A percentile compares a stretch with the other conserved stretches of the same genome.
phyloP scores from a whole-genome alignment of 1,140 invertebrate genomes.

The Holcopasites calliopsidis region DNA sequence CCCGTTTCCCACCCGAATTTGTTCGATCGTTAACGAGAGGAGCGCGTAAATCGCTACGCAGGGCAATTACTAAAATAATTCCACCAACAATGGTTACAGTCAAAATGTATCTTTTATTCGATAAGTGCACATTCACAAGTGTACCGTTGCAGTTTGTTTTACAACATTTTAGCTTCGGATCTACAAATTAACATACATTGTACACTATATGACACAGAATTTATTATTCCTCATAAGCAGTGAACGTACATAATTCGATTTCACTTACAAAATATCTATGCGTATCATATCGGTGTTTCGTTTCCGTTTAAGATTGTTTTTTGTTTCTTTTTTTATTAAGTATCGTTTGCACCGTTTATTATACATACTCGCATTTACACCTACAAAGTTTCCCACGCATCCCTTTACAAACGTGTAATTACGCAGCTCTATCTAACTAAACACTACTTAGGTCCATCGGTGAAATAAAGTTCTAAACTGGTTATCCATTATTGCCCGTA shows the following conservation, averaged over 20 bases:
- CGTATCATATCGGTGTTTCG: conserved; percentile 49
- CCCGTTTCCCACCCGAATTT: background rate
- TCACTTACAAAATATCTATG: conserved; percentile 76
- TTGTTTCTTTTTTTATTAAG: conserved; percentile 11
- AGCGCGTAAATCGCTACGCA: too few species aligned
- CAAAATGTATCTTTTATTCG: conserved; percentile 51
- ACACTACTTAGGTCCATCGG: conserved; percentile 52
- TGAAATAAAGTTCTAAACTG: conserved; percentile 25
- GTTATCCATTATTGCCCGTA: conserved; percentile 47
- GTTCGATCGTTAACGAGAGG: too few species aligned
- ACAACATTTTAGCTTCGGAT: conserved; percentile 22
- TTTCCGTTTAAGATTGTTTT: conserved; percentile 7
- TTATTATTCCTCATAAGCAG: conserved; percentile 75
- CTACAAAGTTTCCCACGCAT: conserved; percentile 58
- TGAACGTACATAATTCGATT: conserved; percentile 73
- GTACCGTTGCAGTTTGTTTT: conserved; percentile 26
- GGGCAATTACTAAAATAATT: conserved; percentile 5
- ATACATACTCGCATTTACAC: conserved; percentile 64
- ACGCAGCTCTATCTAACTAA: conserved; percentile 59
- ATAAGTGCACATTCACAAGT: conserved; percentile 47
- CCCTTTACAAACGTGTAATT: conserved; percentile 48
- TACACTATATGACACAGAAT: conserved; percentile 74
- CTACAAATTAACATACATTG: conserved; percentile 48
- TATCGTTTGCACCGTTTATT: conserved; percentile 60
- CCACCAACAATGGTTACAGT: conserved; percentile 13